These are phyloP conservation scores for Meta bourneti DNA, from an alignment of 2,888 invertebrate species.

Conservation along the genomic window DNA sequence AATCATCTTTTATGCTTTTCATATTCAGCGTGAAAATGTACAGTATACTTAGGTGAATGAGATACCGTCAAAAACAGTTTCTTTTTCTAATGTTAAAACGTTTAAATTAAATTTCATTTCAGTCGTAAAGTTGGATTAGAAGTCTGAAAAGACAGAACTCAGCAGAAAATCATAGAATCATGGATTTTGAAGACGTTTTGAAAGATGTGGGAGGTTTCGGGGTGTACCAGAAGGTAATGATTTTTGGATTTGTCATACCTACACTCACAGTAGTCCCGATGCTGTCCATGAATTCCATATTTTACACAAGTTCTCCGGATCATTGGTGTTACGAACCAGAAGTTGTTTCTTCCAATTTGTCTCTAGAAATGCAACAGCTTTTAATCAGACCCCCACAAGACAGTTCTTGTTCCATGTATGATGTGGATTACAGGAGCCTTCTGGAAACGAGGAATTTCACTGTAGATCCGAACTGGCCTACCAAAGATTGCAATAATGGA, in stretches of 20 bases:
- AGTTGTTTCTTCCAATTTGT: constrained; percentile 9
- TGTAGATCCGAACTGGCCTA: constrained; percentile 54
- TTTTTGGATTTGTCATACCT: constrained; percentile 91
- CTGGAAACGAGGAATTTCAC: constrained; percentile 79
- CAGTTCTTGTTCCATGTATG: constrained; percentile 85
- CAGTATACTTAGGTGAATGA: no score
- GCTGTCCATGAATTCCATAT: constrained; percentile 56
- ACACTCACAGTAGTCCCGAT: constrained; percentile 94
- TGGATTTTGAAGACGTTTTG: constrained; percentile 81
- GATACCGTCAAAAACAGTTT: no score
- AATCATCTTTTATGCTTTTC: no score
- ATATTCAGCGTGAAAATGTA: no score
- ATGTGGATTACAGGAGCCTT: constrained; percentile 85
- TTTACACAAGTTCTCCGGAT: constrained; percentile 32
- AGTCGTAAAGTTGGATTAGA: no score
- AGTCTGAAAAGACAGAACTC: no score
- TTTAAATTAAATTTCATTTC: no score
- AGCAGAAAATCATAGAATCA: not conserved
- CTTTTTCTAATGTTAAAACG: no score
- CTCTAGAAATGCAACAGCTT: constrained; percentile 10
- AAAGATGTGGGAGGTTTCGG: constrained; percentile 93
- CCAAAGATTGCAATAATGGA: constrained; percentile 86
- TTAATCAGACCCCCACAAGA: constrained; percentile 26
- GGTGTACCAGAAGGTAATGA: constrained; percentile 88
- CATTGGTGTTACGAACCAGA: constrained; percentile 91